These are phyloP conservation scores for Cherax quadricarinatus DNA, from an alignment of 1,140 invertebrate species.

Conservation along the genomic window DNA sequence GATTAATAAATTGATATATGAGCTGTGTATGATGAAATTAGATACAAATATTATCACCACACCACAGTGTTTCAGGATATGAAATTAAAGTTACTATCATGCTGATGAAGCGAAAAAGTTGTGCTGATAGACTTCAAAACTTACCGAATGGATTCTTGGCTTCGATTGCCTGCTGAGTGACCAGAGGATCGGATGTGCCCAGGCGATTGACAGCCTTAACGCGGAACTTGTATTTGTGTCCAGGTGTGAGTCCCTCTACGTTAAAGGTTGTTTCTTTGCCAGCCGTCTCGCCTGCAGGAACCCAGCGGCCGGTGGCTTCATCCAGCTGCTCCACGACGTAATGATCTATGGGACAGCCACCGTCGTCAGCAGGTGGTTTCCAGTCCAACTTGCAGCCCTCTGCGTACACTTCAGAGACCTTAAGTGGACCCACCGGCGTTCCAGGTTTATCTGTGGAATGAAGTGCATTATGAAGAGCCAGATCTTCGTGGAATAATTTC, in stretches of 20 bases:
- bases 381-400: conserved; percentile 91
- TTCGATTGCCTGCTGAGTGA: conserved; percentile 90
- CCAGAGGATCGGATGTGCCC: conserved; percentile 95
- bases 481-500: too few species aligned
- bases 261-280: conserved; percentile 85
- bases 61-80: too few species aligned
- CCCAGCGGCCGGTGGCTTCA: conserved; percentile 93
- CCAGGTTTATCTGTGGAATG: conserved; percentile 86
- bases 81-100: too few species aligned
- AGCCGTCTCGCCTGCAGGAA: conserved; percentile 91
- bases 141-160: conserved; percentile 98
- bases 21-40: too few species aligned
- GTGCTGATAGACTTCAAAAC: conserved; percentile 22
- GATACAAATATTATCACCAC: too few species aligned
- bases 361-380: conserved; percentile 94
- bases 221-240: conserved; percentile 97
- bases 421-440: conserved; percentile 93
- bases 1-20: too few species aligned
- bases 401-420: conserved; percentile 90
- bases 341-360: conserved; percentile 91
- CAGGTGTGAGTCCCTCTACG: conserved; percentile 88
- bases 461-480: not conserved
- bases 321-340: conserved; percentile 97
- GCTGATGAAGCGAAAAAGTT: too few species aligned
- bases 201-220: conserved; percentile 96